Percentiles rank a stretch among this genome's conserved stretches.
These are phyloP conservation scores for Amphipyra tragopoginis DNA, from an alignment of 2,888 invertebrate species.

Conservation along the genomic window DNA sequence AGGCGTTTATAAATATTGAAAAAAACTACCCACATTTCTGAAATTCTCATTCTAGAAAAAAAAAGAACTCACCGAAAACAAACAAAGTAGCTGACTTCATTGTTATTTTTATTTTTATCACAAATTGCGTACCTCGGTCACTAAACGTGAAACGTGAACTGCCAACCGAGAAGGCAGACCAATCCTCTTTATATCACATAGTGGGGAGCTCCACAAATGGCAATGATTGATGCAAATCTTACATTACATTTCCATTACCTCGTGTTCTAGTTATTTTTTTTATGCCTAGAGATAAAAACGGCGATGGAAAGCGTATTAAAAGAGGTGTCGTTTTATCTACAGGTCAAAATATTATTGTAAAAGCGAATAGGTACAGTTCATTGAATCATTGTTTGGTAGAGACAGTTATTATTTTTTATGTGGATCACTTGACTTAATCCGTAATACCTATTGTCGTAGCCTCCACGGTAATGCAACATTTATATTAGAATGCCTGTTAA, in stretches of 20 bases:
- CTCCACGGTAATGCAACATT: too few relatives aligned
- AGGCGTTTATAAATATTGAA: too few relatives aligned
- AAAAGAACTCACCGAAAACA: conserved; percentile 78
- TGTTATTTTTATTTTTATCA: conserved; percentile 47
- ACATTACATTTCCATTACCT: conserved; percentile 41
- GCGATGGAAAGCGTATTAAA: conserved; percentile 36
- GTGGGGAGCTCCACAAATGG: conserved; percentile 60
- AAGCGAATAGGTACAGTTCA: conserved; percentile 41
- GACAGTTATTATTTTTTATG: conserved; percentile 38
- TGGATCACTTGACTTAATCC: conserved; percentile 24
- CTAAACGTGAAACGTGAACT: conserved; percentile 67
- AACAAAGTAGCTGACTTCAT: conserved; percentile 80
- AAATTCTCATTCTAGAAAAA: background rate
- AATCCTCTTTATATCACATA: conserved; percentile 71
- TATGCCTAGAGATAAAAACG: conserved; percentile 19
- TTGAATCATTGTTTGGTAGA: conserved; percentile 52
- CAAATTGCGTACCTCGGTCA: conserved; percentile 63
- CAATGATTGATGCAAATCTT: conserved; percentile 39
- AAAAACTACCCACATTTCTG: too few relatives aligned
- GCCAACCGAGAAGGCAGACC: conserved; percentile 59
- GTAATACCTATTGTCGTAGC: background rate
- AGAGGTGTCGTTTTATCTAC: conserved; percentile 24
- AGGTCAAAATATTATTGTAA: conserved; percentile 20
- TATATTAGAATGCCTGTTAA: too few relatives aligned
- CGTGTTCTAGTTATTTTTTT: conserved; percentile 1